Base-by-base conservation (phyloP, 2,113 vertebrate species). In the Laticauda colubrina region DNA sequence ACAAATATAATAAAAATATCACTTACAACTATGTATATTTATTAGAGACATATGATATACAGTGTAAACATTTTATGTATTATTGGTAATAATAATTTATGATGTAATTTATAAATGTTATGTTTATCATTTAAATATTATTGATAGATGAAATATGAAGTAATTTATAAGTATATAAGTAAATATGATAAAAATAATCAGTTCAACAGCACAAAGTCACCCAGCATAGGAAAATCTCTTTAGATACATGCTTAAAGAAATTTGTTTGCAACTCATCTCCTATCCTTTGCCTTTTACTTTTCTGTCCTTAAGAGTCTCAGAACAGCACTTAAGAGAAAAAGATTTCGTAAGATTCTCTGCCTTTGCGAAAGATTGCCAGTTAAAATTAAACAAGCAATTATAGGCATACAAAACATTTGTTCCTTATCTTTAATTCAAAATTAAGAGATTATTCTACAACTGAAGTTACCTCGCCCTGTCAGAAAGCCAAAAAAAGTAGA, bases 191-290 rank as follows among this genome's bases (percentile, higher is more conserved):
- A 45, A 45, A 45, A 45, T 45, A 45, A 45, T 45, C 45, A 45
- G 5, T 45, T 45, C 45, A 45, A 45, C 45, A 45, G 45, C 45
- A 45, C 45, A 45, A 45, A 45, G 45, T 45, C 45, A 45, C 45
- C 45, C 45, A 45, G 45, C 45, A 45, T 45, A 45, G 45, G 45
- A 45, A 45, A 45, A 45, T 45, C 45, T 45, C 45, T 45, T 45
- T 45, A 45, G 45, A 45, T 45, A 45, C 5, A 45, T 45, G 4
- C 45, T 45, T 45, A 45, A 45, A 45, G 45, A 45, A 45, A 45
- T 45, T 45, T 45, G 45, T 87, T 91, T 93, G 94, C 10, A 39
- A 39, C n/a, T 88, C 85, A 45, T 93, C 95, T 93, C 92, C 56
- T 53, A 26, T 43, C n/a, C 10, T n/a, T 23, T 87, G 0, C 34